Evolutionary conservation across 2,113 vertebrate species (phyloP).

Genomic region (Lophura nycthemera): DNA sequence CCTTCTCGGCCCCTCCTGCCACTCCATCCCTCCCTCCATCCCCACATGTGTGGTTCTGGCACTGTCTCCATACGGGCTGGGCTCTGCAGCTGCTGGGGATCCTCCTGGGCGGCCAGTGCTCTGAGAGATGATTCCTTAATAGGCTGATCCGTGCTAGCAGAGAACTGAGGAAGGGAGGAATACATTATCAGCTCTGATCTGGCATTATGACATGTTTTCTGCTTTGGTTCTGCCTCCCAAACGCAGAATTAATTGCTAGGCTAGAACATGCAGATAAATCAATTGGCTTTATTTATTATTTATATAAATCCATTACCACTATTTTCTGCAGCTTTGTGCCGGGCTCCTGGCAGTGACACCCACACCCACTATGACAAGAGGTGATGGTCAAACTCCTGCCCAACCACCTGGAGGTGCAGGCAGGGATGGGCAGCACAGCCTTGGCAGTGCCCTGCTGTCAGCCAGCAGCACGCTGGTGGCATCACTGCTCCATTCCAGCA

Average conservation of each 20-base stretch:
- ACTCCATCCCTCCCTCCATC: not conserved
- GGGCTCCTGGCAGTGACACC: not conserved
- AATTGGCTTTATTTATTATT: too few species aligned
- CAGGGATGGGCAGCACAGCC: not conserved
- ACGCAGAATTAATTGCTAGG: not conserved
- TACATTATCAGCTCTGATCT: not conserved
- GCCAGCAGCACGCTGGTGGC: not conserved
- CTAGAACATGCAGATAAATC: conserved; percentile 16
- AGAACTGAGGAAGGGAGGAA: not conserved
- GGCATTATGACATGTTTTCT: not conserved
- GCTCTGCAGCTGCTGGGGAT: fast-evolving
- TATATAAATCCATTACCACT: too few species aligned
- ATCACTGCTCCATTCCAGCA: not conserved
- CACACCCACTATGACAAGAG: not conserved
- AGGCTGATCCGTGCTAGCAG: not conserved
- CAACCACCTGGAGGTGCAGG: not conserved
- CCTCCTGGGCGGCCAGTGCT: not conserved
- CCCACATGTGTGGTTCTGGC: not conserved
- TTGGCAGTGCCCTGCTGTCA: not conserved
- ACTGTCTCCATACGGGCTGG: fast-evolving
- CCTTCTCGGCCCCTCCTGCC: fast-evolving
- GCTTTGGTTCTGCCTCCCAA: not conserved
- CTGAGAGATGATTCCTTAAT: not conserved
- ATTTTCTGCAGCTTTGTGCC: not conserved
- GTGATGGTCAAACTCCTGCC: not conserved